Evolutionary conservation across 2,888 invertebrate genomes (phyloP).

Genomic region (Cataglyphis rosenhaueri): DNA sequence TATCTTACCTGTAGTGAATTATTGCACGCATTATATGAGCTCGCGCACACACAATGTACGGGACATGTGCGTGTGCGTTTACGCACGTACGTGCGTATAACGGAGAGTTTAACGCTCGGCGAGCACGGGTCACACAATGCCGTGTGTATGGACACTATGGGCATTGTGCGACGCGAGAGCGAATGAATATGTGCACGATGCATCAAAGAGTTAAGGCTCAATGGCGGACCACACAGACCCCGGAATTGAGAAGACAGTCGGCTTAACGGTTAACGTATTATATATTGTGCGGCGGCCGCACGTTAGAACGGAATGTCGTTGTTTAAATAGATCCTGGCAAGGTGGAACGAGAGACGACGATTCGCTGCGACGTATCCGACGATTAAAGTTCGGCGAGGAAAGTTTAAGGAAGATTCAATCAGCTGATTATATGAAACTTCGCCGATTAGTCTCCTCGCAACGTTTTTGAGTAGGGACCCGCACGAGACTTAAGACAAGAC

Average conservation of each 20-base stretch:
- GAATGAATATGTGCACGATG: constrained; percentile 79
- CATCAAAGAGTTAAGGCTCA: constrained; percentile 81
- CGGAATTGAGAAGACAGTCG: constrained; percentile 78
- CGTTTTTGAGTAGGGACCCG: neutral
- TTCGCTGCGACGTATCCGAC: neutral
- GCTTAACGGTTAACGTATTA: constrained; percentile 79
- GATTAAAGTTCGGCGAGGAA: neutral
- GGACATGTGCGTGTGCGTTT: neutral
- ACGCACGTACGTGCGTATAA: constrained; percentile 60
- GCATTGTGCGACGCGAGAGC: constrained; percentile 75
- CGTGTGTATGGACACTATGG: constrained; percentile 78
- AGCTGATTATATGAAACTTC: constrained; percentile 13
- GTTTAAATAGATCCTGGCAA: constrained; percentile 62
- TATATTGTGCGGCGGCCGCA: constrained; percentile 67
- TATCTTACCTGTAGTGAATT: constrained; percentile 70
- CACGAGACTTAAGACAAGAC: too few species aligned
- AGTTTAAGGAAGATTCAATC: neutral
- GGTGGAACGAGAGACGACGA: constrained; percentile 25
- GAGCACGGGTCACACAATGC: constrained; percentile 77
- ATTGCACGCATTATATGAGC: constrained; percentile 68
- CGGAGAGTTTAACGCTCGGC: constrained; percentile 80
- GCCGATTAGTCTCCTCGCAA: neutral
- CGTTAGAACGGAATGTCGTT: constrained; percentile 68
- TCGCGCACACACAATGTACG: constrained; percentile 15
- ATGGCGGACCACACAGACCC: constrained; percentile 79